Conservation (phyloP, 2,113 vertebrate genomes). For the Nannospalax galili region DNA sequence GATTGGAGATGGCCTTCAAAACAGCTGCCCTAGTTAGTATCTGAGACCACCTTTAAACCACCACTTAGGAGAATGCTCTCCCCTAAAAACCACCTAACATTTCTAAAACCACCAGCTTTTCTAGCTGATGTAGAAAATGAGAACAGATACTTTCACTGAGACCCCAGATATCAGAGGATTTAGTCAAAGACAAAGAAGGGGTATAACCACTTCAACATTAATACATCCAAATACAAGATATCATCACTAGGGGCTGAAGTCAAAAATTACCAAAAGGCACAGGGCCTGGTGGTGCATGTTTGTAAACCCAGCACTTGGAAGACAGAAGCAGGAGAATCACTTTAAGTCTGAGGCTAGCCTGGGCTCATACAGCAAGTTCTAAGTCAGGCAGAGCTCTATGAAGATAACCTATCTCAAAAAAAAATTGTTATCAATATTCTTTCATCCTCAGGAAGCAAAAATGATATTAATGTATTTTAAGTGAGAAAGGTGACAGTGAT, state of each 20-base stretch:
- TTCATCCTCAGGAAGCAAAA: conserved; percentile 31
- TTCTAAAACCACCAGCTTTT: conserved; percentile 46
- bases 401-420: background rate
- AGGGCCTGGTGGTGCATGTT: no score
- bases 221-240: background rate
- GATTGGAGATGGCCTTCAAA: background rate
- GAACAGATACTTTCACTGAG: background rate
- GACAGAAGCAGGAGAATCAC: background rate
- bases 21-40: background rate
- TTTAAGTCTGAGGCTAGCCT: background rate
- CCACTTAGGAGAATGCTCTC: background rate
- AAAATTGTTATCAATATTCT: conserved; percentile 7
- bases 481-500: background rate
- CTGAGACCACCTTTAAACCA: conserved; percentile 6
- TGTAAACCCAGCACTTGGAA: background rate
- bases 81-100: background rate
- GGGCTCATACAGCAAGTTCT: background rate
- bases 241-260: background rate
- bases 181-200: conserved; percentile 9
- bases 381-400: background rate
- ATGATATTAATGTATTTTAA: conserved; percentile 20
- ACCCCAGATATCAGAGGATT: background rate
- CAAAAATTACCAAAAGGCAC: background rate
- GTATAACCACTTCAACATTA: conserved; percentile 8
- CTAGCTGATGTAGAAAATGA: background rate